Base-by-base conservation (phyloP, 2,797 vertebrate species). In the Geotrypetes seraphini region DNA sequence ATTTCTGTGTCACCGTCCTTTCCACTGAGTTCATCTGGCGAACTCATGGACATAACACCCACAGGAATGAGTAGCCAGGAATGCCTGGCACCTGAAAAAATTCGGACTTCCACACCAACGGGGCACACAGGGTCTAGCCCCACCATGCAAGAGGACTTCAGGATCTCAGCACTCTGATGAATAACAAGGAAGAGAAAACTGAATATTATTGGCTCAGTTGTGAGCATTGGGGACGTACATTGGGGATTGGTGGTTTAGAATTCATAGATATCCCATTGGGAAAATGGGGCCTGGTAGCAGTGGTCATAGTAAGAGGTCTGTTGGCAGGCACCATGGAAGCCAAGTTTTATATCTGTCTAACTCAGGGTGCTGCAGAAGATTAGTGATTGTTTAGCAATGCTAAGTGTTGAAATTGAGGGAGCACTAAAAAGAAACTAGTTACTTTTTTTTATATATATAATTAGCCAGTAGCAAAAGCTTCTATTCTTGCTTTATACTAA, bases 1-100 rank as follows among this genome's bases (percentile, higher is more conserved):
- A 91, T 99, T 74, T 99, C 96, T 1, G 80, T 97, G 43, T 98
- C 95, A 0, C 93, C 93, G n/a, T 98, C 96, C 22, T 94, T 93
- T 74, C 95, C 96, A 3, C 87, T 99, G 30, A 99, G 94, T 20
- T 98, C 96, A 3, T 98, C 31, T 0, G 92, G 93, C 39, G 96
- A 99, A 65, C 86, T 97, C 55, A 99, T 92, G 68, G 96, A 99
- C 83, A 85, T 96, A 46, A 92, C 86, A 11, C 92, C 94, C 12
- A 82, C 81, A 0, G 78, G 78, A 1, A 76, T 80, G 50, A 82
- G 83, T 73, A 84, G 83, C 70, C 81, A 83, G 75, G 95, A 97
- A 25, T 89, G 84, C 19, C 78, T 87, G 54, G 64, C 82, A 16
- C 72, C 81, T 2, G 83, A 90, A 62, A 78, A 87, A 53, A 78